These are phyloP conservation scores for Crocidura indochinensis DNA, from an alignment of 2,797 vertebrate species.

Conservation along the genomic window DNA sequence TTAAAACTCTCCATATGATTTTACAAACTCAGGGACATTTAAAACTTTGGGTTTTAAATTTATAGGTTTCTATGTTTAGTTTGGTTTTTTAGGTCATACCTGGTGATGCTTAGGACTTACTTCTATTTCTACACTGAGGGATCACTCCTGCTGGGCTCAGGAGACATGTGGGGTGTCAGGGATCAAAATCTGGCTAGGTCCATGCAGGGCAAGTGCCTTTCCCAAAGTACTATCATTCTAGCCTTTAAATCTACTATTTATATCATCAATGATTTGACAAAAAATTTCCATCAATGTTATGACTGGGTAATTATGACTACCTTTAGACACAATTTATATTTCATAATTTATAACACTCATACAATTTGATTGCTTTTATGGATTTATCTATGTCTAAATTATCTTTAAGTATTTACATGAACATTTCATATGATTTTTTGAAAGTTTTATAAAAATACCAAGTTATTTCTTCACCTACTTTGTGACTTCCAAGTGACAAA, in stretches of 20 bases:
- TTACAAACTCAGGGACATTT: slow-evolving; percentile 35
- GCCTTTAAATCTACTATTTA: not conserved
- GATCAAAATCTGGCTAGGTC: too few species aligned
- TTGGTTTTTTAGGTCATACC: too few species aligned
- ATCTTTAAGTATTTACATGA: slow-evolving; percentile 46
- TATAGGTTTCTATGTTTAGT: not conserved
- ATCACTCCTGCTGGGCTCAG: too few species aligned
- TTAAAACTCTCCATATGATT: slow-evolving; percentile 44
- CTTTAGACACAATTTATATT: slow-evolving; percentile 70
- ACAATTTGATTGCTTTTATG: slow-evolving; percentile 39
- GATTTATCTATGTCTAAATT: slow-evolving; percentile 45
- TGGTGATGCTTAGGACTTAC: too few species aligned
- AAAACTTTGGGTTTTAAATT: slow-evolving; percentile 33
- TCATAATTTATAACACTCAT: slow-evolving; percentile 22
- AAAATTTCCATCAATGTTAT: slow-evolving; percentile 1
- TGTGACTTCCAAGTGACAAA: slow-evolving; percentile 57
- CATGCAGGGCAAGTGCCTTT: too few species aligned
- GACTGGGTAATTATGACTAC: not conserved
- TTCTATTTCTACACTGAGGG: too few species aligned
- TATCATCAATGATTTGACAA: not conserved
- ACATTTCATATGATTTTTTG: slow-evolving; percentile 44
- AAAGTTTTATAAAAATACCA: slow-evolving; percentile 60
- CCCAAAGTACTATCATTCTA: too few species aligned
- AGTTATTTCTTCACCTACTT: not conserved
- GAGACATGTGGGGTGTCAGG: too few species aligned